These are phyloP conservation scores for Campoletis sonorensis DNA, from an alignment of 1,140 invertebrate species.

Conservation along the genomic window DNA sequence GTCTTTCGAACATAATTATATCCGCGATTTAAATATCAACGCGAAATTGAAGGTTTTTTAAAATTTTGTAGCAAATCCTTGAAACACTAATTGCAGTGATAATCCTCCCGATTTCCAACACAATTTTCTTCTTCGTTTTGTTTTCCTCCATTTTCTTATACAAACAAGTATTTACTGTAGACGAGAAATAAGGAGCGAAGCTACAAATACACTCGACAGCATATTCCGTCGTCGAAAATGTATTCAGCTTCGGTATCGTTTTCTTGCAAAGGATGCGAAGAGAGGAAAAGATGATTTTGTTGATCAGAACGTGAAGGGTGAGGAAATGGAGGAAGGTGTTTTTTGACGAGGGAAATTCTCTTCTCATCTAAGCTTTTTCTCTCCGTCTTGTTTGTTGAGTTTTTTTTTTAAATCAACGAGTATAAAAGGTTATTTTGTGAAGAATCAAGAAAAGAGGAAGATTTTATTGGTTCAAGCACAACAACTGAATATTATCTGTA, in stretches of 20 bases:
- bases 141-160: slow-evolving; percentile 53
- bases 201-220: neutral
- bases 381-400: neutral
- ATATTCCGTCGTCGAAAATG: slow-evolving; percentile 56
- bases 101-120: neutral
- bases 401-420: neutral
- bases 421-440: neutral
- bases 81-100: too few species aligned
- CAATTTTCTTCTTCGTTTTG: neutral
- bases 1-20: too few species aligned
- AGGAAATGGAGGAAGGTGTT: neutral
- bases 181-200: slow-evolving; percentile 26
- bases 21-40: too few species aligned
- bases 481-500: too few species aligned
- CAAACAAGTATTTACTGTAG: slow-evolving; percentile 67
- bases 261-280: neutral
- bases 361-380: neutral
- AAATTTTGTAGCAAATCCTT: too few species aligned
- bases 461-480: too few species aligned
- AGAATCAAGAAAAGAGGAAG: too few species aligned
- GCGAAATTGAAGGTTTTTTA: too few species aligned
- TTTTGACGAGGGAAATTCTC: neutral
- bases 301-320: neutral
- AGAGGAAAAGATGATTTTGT: neutral
- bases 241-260: slow-evolving; percentile 55